Percentiles rank a stretch among this genome's conserved stretches.
Conservation (phyloP, 1,140 invertebrate species). For the Penaeus vannamei region DNA sequence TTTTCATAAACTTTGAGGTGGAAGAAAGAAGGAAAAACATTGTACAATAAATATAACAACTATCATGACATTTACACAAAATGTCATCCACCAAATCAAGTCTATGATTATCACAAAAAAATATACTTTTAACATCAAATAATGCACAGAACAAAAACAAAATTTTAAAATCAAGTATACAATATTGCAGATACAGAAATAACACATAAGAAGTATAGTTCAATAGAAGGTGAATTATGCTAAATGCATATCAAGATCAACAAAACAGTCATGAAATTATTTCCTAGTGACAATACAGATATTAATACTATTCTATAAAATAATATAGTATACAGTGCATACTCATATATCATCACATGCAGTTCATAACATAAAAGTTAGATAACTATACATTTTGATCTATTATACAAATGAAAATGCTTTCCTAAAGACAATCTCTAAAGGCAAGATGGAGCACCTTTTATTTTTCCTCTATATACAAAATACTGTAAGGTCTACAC, state of each 20-base stretch:
- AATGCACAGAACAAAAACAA: conserved; percentile 5
- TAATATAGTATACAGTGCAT: neutral
- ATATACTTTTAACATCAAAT: conserved; percentile 43
- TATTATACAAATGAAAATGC: neutral
- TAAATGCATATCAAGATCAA: too few species aligned
- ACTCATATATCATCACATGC: conserved; percentile 20
- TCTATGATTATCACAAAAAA: conserved; percentile 29
- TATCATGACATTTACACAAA: neutral
- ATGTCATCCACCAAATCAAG: conserved; percentile 30
- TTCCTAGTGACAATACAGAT: too few species aligned
- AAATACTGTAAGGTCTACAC: conserved; percentile 20
- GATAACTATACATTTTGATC: conserved; percentile 24
- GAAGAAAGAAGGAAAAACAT: too few species aligned
- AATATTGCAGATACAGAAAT: conserved; percentile 7
- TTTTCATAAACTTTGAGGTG: too few species aligned
- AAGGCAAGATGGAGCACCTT: conserved; percentile 44
- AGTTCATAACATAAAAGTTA: conserved; percentile 22
- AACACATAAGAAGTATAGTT: too few species aligned
- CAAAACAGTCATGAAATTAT: too few species aligned
- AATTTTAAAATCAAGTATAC: conserved; percentile 33
- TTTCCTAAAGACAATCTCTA: conserved; percentile 6
- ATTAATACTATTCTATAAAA: too few species aligned
- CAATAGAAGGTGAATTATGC: too few species aligned
- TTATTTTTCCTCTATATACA: conserved; percentile 7
- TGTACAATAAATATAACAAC: too few species aligned